Evolutionary conservation across 2,888 invertebrate species (phyloP).

Genomic region (Lymantria monacha): DNA sequence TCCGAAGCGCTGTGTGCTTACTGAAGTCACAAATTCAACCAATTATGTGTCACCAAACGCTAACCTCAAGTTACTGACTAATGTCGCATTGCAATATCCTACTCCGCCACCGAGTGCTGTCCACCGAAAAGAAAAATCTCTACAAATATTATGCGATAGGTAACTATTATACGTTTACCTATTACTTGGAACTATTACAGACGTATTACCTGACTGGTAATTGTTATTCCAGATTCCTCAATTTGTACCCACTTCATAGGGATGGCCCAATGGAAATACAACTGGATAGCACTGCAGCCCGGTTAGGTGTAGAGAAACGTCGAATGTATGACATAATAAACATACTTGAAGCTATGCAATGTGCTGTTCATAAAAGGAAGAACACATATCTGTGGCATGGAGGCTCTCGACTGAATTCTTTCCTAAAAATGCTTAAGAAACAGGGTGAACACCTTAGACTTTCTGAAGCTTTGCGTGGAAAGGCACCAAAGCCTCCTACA

Average conservation of each 20-base stretch:
- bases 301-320: conserved; percentile 85
- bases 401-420: conserved; percentile 81
- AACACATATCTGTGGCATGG: conserved; percentile 88
- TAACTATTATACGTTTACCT: conserved; percentile 38
- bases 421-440: conserved; percentile 83
- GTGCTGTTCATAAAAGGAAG: conserved; percentile 85
- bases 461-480: conserved; percentile 76
- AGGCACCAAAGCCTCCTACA: conserved; percentile 70
- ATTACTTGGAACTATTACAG: background rate
- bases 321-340: conserved; percentile 89
- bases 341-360: conserved; percentile 87
- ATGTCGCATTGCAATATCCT: conserved; percentile 82
- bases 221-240: conserved; percentile 72
- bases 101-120: conserved; percentile 76
- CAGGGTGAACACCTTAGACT: conserved; percentile 79
- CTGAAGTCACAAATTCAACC: conserved; percentile 79
- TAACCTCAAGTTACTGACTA: conserved; percentile 85
- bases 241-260: conserved; percentile 78
- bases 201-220: conserved; percentile 2
- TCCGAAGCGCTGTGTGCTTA: conserved; percentile 78
- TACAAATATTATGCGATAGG: conserved; percentile 84
- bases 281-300: conserved; percentile 84
- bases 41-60: conserved; percentile 85
- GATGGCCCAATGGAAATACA: conserved; percentile 81
- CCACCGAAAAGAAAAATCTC: conserved; percentile 82